These are phyloP conservation scores for Rhagophthalmus giganteus DNA, from an alignment of 2,888 invertebrate genomes.

Conservation along the genomic window DNA sequence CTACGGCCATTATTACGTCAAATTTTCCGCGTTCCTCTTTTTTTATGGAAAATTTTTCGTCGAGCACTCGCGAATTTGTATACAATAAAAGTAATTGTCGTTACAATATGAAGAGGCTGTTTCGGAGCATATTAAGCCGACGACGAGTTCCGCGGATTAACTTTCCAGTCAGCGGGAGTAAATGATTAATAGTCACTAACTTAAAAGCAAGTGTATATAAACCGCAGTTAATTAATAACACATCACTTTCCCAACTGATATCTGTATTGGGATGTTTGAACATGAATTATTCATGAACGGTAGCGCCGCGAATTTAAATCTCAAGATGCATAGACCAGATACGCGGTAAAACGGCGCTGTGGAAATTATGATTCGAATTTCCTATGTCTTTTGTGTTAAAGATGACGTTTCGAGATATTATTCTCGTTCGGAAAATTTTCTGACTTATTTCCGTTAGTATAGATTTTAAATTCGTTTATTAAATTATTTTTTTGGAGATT, in stretches of 20 bases:
- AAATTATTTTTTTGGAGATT: too few species aligned
- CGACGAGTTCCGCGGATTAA: constrained; percentile 45
- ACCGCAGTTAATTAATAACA: constrained; percentile 51
- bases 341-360: constrained; percentile 35
- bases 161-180: constrained; percentile 44
- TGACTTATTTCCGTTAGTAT: background rate
- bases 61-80: too few species aligned
- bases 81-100: too few species aligned
- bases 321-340: constrained; percentile 45
- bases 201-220: constrained; percentile 41
- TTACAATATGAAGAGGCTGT: too few species aligned
- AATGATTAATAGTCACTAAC: constrained; percentile 49
- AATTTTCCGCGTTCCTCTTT: background rate
- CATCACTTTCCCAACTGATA: constrained; percentile 48
- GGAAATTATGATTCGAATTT: constrained; percentile 35
- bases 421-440: constrained; percentile 7
- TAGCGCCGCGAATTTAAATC: constrained; percentile 50
- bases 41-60: too few species aligned
- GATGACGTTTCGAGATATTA: constrained; percentile 19
- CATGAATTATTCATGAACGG: constrained; percentile 52
- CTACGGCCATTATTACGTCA: background rate
- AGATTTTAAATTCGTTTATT: too few species aligned
- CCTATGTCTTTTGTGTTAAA: constrained; percentile 27
- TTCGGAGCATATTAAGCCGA: constrained; percentile 42
- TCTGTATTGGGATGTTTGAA: constrained; percentile 48